Percentiles rank a stretch among this genome's conserved stretches.
Evolutionary conservation across 2,113 vertebrate genomes (phyloP).

Genomic region (Tupaia tana): DNA sequence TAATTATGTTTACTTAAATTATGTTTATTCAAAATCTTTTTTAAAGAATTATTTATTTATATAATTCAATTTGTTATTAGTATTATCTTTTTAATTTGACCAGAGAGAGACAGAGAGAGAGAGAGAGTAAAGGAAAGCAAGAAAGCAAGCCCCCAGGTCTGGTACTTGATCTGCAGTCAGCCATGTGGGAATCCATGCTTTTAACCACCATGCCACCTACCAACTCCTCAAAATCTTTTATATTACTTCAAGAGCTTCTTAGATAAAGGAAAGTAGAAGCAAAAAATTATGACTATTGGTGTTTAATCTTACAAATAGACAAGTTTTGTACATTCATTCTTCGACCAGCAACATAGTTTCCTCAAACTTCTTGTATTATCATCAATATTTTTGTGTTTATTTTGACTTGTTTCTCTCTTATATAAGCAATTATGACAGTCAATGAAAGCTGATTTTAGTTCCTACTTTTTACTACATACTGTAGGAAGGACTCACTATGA

Average conservation of each 20-base stretch:
- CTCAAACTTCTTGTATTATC: background rate
- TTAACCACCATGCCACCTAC: no score
- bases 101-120: no score
- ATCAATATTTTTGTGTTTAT: background rate
- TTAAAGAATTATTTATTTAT: no score
- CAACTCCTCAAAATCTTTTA: background rate
- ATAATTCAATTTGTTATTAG: no score
- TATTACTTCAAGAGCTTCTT: background rate
- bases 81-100: no score
- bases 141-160: no score
- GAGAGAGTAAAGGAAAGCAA: no score
- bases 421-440: background rate
- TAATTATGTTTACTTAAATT: background rate
- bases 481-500: background rate
- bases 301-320: constrained; percentile 12
- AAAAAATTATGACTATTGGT: background rate
- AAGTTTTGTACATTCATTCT: background rate
- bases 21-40: no score
- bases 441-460: background rate
- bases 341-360: background rate
- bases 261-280: background rate
- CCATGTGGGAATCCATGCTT: no score
- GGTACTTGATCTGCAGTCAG: no score
- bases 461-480: background rate
- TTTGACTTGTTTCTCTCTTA: background rate